phyloP scores from a whole-genome alignment of 1,140 invertebrate genomes.

The Caenorhabditis latens region DNA sequence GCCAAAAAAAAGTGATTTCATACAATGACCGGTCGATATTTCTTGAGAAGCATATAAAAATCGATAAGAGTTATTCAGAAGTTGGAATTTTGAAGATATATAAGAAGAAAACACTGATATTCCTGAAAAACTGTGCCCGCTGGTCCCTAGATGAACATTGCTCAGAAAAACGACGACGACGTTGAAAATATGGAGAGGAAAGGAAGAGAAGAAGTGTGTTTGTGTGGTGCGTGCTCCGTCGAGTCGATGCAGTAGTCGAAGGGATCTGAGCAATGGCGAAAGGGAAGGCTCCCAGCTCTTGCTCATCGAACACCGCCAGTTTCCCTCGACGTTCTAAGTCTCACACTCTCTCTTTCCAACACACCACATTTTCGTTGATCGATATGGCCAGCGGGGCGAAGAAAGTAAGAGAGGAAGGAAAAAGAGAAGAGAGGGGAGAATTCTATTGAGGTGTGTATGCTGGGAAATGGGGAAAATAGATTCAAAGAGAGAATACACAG shows the following conservation, averaged over 20 bases:
- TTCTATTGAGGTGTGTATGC: slow-evolving; percentile 25
- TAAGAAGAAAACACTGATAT: no score
- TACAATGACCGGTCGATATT: no score
- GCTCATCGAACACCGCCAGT: slow-evolving; percentile 28
- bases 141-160: background rate
- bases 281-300: background rate
- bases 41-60: no score
- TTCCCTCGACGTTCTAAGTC: background rate
- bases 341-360: background rate
- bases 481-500: background rate
- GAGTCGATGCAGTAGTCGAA: background rate
- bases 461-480: background rate
- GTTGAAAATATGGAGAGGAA: background rate
- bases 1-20: no score
- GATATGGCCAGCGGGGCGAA: background rate
- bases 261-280: no score
- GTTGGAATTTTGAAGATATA: no score
- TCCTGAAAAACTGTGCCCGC: background rate
- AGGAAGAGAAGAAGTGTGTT: background rate
- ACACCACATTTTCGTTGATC: background rate
- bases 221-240: background rate
- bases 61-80: no score
- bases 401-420: background rate
- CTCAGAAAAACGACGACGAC: background rate
- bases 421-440: slow-evolving; percentile 10